Conservation (phyloP, 1,140 invertebrate species). For the Aphis gossypii region DNA sequence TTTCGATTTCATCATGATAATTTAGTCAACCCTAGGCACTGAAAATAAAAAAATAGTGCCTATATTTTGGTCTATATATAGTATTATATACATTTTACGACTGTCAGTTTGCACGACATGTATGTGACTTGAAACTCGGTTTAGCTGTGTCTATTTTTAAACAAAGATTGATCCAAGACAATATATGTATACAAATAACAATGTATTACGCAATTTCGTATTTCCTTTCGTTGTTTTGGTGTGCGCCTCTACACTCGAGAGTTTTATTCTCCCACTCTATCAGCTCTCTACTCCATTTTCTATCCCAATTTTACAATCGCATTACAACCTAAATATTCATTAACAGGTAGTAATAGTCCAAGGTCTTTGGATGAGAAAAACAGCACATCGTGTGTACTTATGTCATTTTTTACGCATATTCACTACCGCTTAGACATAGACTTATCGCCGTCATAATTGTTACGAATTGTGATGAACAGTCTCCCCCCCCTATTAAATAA, state of each 20-base stretch:
- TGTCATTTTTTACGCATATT: not conserved
- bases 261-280: not conserved
- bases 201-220: not conserved
- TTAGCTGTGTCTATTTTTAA: not conserved
- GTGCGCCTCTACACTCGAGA: not conserved
- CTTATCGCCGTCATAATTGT: not conserved
- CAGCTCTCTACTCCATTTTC: not conserved
- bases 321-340: not conserved
- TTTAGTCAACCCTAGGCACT: not conserved
- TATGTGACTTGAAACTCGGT: not conserved
- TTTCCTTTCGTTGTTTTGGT: not conserved
- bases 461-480: not conserved
- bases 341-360: not conserved
- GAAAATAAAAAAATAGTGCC: not conserved
- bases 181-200: not conserved
- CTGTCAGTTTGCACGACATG: not conserved
- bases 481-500: not conserved
- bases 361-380: not conserved
- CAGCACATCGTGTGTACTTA: not conserved
- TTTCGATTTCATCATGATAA: not conserved
- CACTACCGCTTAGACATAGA: not conserved
- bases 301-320: not conserved
- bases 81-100: not conserved
- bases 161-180: not conserved
- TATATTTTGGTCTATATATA: not conserved